Evolutionary conservation across 2,797 vertebrate genomes (phyloP).

Genomic region (Potorous gilbertii): DNA sequence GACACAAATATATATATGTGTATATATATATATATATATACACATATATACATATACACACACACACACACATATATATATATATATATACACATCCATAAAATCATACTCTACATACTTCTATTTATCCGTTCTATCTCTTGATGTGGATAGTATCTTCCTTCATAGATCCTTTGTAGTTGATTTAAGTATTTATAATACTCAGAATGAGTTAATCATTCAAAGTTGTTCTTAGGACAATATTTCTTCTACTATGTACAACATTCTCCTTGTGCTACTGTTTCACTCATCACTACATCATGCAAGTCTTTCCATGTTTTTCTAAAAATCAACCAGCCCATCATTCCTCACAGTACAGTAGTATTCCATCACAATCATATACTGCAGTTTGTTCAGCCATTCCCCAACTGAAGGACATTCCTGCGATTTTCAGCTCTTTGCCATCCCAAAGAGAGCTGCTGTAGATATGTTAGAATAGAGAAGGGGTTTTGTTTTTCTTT

Average conservation of each 20-base stretch:
- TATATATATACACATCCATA: not conserved
- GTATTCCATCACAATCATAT: not conserved
- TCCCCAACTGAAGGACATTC: not conserved
- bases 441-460: not conserved
- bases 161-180: not conserved
- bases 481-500: not conserved
- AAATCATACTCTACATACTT: not conserved
- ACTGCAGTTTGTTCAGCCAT: not conserved
- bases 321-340: not conserved
- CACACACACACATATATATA: not conserved
- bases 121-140: not conserved
- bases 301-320: not conserved
- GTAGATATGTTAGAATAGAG: not conserved
- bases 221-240: not conserved
- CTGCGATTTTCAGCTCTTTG: not conserved
- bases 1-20: too few relatives aligned
- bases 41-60: too few relatives aligned
- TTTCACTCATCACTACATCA: not conserved
- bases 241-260: not conserved
- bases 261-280: not conserved
- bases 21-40: too few relatives aligned
- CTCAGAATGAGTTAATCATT: not conserved
- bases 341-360: not conserved
- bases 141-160: not conserved
- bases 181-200: not conserved